Evolutionary conservation across 2,888 invertebrate genomes (phyloP).

Genomic region (Electrophaes corylata): DNA sequence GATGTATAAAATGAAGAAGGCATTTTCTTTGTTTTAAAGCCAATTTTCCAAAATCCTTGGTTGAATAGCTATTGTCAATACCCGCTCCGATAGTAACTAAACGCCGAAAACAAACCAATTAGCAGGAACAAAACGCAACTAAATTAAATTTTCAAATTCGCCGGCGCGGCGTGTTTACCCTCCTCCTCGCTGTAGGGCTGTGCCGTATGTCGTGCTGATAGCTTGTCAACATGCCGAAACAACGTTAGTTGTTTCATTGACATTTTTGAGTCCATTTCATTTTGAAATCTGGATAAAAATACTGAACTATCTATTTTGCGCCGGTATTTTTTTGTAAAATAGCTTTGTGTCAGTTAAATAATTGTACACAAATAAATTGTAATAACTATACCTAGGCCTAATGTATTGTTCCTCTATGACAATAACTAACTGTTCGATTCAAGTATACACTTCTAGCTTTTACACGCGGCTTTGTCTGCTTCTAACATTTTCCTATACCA

Average conservation of each 20-base stretch:
- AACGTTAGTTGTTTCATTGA: not conserved
- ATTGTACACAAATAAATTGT: too few relatives aligned
- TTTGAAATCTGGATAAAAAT: not conserved
- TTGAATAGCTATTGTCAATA: slow-evolving; percentile 2
- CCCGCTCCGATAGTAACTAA: slow-evolving; percentile 58
- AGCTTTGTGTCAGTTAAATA: not conserved
- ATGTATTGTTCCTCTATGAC: too few relatives aligned
- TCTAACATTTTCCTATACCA: too few relatives aligned
- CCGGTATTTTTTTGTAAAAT: not conserved
- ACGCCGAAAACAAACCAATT: slow-evolving; percentile 81
- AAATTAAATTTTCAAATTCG: slow-evolving; percentile 81
- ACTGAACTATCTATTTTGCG: not conserved
- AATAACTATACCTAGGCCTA: too few relatives aligned
- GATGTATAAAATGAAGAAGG: not conserved
- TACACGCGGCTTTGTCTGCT: too few relatives aligned
- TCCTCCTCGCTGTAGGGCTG: slow-evolving; percentile 53
- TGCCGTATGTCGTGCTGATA: slow-evolving; percentile 40
- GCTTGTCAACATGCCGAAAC: not conserved
- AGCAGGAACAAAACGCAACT: slow-evolving; percentile 75
- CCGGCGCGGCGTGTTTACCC: slow-evolving; percentile 53
- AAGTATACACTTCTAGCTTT: too few relatives aligned
- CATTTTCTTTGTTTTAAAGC: not conserved
- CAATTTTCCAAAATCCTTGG: not conserved
- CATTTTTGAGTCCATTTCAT: not conserved
- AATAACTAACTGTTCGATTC: too few relatives aligned